Base-by-base conservation (phyloP, 2,888 invertebrate genomes). In the Drosophila anomalata region DNA sequence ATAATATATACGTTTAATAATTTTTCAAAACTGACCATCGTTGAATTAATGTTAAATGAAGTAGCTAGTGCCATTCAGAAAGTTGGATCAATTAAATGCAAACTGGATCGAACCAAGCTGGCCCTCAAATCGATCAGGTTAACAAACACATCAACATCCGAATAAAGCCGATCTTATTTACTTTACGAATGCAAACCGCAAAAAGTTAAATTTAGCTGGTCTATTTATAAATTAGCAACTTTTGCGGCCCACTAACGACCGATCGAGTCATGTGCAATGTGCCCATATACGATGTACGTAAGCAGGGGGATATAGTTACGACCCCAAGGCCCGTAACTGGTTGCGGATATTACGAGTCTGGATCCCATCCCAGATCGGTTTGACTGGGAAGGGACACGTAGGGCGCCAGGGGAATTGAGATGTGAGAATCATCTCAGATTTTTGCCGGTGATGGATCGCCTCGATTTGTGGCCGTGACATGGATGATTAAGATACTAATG, bases 401-500 rank as follows among this genome's bases (percentile, higher is more conserved):
- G 47, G 42, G 14, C 2, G 7, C 1, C 11, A 11, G 12, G 50
- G 29, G 8, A 52, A 42, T 42, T 47, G 54, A 59, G 54, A 61
- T 29, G 65, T 46, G 65, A 65, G 65, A 52, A 53, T 65, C 52
- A 53, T 52, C 65, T 65, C 63, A 63, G 63, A 65, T 53, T 72
- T 72, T 51, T 48, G 48, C 51, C 14, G 17, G 83, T 88, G 89
- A 88, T 89, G 82, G 88, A 88, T 88, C 82, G 88, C 77, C 79
- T 84, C 80, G 86, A 88, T 84, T 88, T 84, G 77, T 70, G 73
- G 60, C 73, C 76, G 61, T 76, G 89, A 79, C 89, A 86, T 75
- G 78, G 80, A 61, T 79, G 88, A 89, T 89, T 87, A 89, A 88
- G 82, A 77, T 88, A 81, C 87, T 89, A 82, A 85, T 87, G 73